phyloP scores from a whole-genome alignment of 2,113 vertebrate species.

The Gymnogyps californianus region DNA sequence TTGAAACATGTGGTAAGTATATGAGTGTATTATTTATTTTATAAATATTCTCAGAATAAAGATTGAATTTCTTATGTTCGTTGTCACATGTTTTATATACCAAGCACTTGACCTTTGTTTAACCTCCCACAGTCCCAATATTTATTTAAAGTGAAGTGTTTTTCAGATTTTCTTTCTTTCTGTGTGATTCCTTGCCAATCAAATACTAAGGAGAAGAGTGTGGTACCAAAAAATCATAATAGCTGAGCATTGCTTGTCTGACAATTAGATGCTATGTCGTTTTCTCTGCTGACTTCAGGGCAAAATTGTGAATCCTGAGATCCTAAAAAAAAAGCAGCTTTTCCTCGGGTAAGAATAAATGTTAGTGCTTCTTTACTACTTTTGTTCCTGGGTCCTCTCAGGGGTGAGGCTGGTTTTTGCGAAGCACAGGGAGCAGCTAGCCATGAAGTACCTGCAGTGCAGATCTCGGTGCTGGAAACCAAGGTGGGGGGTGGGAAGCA shows the following conservation, averaged over 20 bases:
- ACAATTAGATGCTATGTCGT: not conserved
- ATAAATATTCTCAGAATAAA: constrained; percentile 15
- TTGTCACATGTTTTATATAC: not conserved
- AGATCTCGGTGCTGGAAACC: not conserved
- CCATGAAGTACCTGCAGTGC: not conserved
- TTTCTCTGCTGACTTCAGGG: not conserved
- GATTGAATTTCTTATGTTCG: not conserved
- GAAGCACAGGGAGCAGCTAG: not conserved
- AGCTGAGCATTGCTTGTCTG: not conserved
- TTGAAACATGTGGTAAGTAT: not conserved
- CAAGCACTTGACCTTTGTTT: not conserved
- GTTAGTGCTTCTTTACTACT: not conserved
- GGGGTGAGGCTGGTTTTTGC: not conserved
- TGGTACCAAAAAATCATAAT: not conserved
- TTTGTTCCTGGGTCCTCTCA: not conserved
- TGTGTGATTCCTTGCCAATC: not conserved
- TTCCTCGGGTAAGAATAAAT: not conserved
- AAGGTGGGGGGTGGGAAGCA: not conserved
- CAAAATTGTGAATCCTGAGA: not conserved
- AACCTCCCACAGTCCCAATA: not conserved
- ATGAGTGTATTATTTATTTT: not conserved
- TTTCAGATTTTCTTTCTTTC: not conserved
- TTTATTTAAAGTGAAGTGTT: not conserved
- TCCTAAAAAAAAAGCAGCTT: not conserved
- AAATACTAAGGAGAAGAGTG: not conserved